Conservation (phyloP, 1,140 invertebrate species). For the Tetragonula clypearis region DNA sequence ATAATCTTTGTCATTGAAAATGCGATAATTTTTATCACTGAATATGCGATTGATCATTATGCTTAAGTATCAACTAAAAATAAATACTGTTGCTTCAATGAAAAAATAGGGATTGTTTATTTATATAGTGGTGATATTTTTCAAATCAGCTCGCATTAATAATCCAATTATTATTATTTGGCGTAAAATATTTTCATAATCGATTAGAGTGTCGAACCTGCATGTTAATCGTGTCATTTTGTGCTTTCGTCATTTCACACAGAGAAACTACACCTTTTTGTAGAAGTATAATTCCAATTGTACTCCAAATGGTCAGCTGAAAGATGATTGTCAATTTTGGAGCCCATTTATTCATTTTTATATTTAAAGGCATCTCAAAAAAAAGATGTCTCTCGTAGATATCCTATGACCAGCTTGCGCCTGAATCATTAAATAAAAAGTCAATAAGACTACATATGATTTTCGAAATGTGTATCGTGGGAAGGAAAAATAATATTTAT, state of each 20-base stretch:
- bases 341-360: conserved; percentile 70
- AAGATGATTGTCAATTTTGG: conserved; percentile 70
- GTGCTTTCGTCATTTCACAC: conserved; percentile 5
- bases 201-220: conserved; percentile 38
- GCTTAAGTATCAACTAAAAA: neutral
- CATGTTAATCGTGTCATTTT: conserved; percentile 18
- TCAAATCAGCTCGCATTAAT: neutral
- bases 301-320: conserved; percentile 70
- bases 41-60: neutral
- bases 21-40: neutral
- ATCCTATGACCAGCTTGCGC: neutral
- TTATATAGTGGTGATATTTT: neutral
- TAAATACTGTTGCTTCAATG: neutral
- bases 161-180: neutral
- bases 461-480: neutral
- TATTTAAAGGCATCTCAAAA: conserved; percentile 62
- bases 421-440: conserved; percentile 31
- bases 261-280: conserved; percentile 65
- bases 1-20: neutral
- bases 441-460: neutral
- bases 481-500: neutral
- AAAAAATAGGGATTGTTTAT: neutral
- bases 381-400: conserved; percentile 12
- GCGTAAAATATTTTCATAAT: neutral
- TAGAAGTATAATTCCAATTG: conserved; percentile 69